Evolutionary conservation across 1,140 invertebrate genomes (phyloP), one percentile per base, ranked within the genome.

Genomic region (Drosophila grimshawi): DNA sequence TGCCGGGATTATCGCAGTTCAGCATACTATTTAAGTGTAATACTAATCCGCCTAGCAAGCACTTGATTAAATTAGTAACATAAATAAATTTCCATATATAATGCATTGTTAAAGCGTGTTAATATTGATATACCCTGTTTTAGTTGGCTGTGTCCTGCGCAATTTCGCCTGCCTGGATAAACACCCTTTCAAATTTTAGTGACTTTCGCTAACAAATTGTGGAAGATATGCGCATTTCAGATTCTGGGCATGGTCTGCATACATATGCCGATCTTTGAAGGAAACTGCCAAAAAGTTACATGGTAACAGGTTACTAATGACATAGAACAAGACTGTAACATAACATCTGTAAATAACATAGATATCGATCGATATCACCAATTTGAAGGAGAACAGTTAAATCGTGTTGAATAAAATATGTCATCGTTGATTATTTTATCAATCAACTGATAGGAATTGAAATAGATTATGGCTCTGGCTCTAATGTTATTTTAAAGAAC

Each of bases 91-190:
- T 59, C 63, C 19, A 19, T 69, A 59, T 45, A 57, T 46, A 8
- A 0, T 33, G 46, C 52, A 45, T 65, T 76, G 29, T 64, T 57
- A 67, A 76, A 82, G 78, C 65, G 29, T 45, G 4, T 59, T 56
- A 70, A 55, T 69, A 59, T 63, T 48, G 33, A 39, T 62, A 64
- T 43, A 39, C 19, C 35, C 48, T 19, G 19, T 1, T 19, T 19
- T 56, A 66, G 41, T 80, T 80, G 30, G 27, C 30, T 32, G 8
- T 4, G 32, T 57, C 32, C 30, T 73, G 48, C 10, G 73, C 76
- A 29, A 86, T 90, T 5, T 56, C 43, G 5, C 92, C 92, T 6
- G 86, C 81, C 11, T 86, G 67, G 3, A 92, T 81, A 32, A 90
- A 92, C 19, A 19, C 19, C 1, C 19, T 19, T 19, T 19, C 19